Base-by-base conservation (phyloP, 2,888 invertebrate genomes). In the Salpingus planirostris region DNA sequence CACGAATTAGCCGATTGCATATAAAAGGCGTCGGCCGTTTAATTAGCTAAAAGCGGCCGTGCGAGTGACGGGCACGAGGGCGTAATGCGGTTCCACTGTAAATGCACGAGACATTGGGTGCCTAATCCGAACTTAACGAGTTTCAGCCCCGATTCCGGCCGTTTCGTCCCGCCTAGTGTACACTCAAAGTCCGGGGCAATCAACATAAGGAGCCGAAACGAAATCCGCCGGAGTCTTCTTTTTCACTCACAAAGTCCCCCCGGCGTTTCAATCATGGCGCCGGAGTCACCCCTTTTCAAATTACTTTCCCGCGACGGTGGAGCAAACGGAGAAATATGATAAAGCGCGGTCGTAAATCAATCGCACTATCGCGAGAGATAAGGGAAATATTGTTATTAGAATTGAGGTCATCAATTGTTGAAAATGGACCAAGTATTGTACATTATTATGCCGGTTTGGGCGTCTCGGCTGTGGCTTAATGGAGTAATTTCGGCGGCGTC, bases 101-200 rank as follows among this genome's bases (percentile, higher is more conserved):
- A 56, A 57, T 44, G 42, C 41, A 55, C 56, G 54, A 54, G 52
- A 57, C 57, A 58, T 59, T 59, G 59, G 56, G 54, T 54, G 51
- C 57, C 54, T 63, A 63, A 63, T 63, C 63, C 62, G 43, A 53
- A 57, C 57, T 61, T 61, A 63, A 63, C 61, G 62, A 62, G 61
- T 60, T 60, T 57, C 54, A 50, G 51, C 50, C 52, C 52, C 43
- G 48, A 40, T 49, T 42, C 44, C 33, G 47, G 42, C 49, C 45
- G 42, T 47, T 46, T 32, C 33, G 44, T 44, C 41, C 43, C 46
- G 38, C n/a, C n/a, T n/a, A n/a, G n/a, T n/a, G n/a, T n/a, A n/a
- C 42, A 37, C 41, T 37, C 41, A 33, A 38, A 43, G 36, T 40
- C 44, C 47, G 43, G n/a, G 51, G 55, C 58, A 59, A 60, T 60